Conservation (phyloP, 2,113 vertebrate species). For the Alces alces region DNA sequence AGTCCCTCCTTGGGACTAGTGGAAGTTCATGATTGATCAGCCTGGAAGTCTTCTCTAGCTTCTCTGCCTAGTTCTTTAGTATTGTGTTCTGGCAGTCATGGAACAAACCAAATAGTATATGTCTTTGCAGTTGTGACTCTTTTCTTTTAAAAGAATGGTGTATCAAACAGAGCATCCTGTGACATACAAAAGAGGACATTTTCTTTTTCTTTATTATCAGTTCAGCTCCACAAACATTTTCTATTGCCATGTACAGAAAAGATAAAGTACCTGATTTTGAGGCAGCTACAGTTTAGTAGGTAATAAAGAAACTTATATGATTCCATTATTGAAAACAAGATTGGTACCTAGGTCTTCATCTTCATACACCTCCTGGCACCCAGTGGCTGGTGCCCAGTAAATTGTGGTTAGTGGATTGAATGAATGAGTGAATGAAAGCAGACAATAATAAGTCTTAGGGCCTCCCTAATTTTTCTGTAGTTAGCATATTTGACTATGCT, state of each 20-base stretch:
- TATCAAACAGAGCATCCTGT: background rate
- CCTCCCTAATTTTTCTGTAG: background rate
- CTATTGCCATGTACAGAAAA: background rate
- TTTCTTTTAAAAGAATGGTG: background rate
- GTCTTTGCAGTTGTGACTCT: background rate
- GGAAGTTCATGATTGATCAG: background rate
- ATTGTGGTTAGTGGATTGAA: background rate
- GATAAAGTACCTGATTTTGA: constrained; percentile 6
- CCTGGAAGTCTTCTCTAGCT: background rate
- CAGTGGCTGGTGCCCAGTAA: background rate
- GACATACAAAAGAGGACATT: background rate
- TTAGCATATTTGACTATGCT: background rate
- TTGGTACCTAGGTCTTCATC: background rate
- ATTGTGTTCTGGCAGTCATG: background rate
- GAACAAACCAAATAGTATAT: background rate
- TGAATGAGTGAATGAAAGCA: background rate
- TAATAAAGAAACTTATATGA: background rate
- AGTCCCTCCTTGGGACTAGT: background rate
- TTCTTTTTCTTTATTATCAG: background rate
- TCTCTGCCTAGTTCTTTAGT: background rate
- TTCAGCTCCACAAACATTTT: background rate
- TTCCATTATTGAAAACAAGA: background rate
- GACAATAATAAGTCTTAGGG: background rate
- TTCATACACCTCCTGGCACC: background rate
- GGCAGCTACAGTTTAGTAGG: background rate